These are phyloP conservation scores for Heliothis subflexa DNA, from an alignment of 1,140 invertebrate species.

Conservation along the genomic window DNA sequence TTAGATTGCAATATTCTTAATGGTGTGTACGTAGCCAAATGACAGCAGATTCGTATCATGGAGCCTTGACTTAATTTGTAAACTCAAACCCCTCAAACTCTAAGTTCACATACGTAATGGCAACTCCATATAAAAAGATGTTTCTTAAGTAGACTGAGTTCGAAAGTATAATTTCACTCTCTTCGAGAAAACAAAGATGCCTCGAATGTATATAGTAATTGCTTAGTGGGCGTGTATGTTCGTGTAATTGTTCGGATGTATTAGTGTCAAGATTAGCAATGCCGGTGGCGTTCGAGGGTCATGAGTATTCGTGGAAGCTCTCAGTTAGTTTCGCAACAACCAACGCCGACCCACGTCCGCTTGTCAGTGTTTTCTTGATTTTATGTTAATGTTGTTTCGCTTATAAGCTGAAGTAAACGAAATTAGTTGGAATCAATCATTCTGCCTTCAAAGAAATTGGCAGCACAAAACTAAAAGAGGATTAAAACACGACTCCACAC, in stretches of 20 bases:
- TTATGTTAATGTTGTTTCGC: constrained; percentile 24
- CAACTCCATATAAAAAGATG: neutral
- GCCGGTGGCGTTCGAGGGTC: constrained; percentile 66
- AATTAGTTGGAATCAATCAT: neutral
- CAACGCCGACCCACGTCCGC: constrained; percentile 62
- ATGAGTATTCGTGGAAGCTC: constrained; percentile 67
- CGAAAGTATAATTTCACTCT: constrained; percentile 43
- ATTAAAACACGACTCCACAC: constrained; percentile 40
- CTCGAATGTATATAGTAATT: constrained; percentile 54
- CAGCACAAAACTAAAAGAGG: constrained; percentile 1
- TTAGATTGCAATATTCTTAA: constrained; percentile 64
- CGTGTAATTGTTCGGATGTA: constrained; percentile 53
- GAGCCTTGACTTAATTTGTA: constrained; percentile 28
- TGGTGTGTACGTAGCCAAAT: constrained; percentile 52
- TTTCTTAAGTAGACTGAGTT: neutral
- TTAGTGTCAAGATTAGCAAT: constrained; percentile 74
- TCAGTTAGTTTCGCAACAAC: constrained; percentile 65
- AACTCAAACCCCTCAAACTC: neutral
- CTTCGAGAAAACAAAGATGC: constrained; percentile 44
- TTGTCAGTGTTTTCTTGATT: constrained; percentile 56
- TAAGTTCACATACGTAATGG: constrained; percentile 2
- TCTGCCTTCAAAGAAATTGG: neutral
- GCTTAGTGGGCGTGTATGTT: constrained; percentile 50
- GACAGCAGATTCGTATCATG: constrained; percentile 37
- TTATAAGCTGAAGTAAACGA: neutral